Evolutionary conservation across 2,888 invertebrate species (phyloP), one percentile per base, ranked within the genome.

Genomic region (Micoletzkya japonica): DNA sequence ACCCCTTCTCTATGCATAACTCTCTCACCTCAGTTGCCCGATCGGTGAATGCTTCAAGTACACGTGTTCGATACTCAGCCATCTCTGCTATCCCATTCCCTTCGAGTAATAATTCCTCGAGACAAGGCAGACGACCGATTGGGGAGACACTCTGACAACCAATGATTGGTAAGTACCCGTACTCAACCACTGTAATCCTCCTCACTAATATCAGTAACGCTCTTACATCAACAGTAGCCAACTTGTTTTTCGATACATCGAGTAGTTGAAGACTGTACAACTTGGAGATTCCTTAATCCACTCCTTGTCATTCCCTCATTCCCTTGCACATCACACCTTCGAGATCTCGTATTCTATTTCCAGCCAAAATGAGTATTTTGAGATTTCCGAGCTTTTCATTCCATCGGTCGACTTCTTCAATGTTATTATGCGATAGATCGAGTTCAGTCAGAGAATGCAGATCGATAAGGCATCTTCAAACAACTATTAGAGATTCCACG

Each of bases 31-130:
- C 92, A 20, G 90, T 88, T 80, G 93, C 92, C 75, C 94, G 89
- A 54, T 90, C 90, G 61, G 92, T 92, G 85, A 96, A 95, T 79
- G 92, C 90, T 81, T 94, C 92, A 76, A 96, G 88, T 2, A 94
- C 92, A 84, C 93, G 92, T 0, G 93, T 91, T 81, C 96, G 67
- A 58, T 79, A 79, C 50, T 80, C 78, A 44, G 77, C 73, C 26
- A 91, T 89, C 0, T 91, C 90, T 0, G 94, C 92, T 0, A 96
- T 91, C 24, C 92, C 92, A 88, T 96, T 96, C 0, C 94, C 94
- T 0, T 92, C 92, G 58, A 96, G 87, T 84, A 91, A 90, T 1
- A 73, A 28, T 24, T 56, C 26, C 4, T 7, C 52, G 6, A 95
- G 89, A 58, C 50, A 59, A 2, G 69, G 68, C 6, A 67, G 59